phyloP scores from a whole-genome alignment of 2,888 invertebrate genomes.

The Rhabditophanes sp. region DNA sequence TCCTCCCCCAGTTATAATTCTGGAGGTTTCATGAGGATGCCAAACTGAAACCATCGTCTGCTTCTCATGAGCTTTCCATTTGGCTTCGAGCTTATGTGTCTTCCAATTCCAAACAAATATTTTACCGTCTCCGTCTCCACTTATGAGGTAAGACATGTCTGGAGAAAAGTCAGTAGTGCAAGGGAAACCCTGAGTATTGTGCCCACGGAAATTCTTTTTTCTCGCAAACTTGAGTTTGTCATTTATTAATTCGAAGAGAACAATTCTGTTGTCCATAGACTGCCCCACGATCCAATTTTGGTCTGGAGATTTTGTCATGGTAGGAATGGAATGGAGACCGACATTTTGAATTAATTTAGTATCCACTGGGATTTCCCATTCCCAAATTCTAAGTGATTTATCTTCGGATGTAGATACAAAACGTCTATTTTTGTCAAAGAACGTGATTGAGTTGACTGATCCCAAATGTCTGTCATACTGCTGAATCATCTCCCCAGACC shows the following conservation, averaged over 20 bases:
- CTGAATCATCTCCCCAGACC: constrained; percentile 74
- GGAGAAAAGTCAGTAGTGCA: constrained; percentile 91
- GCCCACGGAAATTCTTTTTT: constrained; percentile 87
- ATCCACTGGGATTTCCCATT: constrained; percentile 78
- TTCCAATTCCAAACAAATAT: constrained; percentile 99
- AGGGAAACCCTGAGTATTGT: constrained; percentile 98
- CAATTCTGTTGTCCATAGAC: constrained; percentile 94
- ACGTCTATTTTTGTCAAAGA: constrained; percentile 89
- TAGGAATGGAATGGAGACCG: constrained; percentile 95
- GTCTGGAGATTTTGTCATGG: constrained; percentile 82
- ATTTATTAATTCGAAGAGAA: constrained; percentile 90
- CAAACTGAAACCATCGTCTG: constrained; percentile 84
- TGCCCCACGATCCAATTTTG: constrained; percentile 97
- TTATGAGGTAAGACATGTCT: constrained; percentile 86
- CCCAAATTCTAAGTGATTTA: constrained; percentile 95
- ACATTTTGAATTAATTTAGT: constrained; percentile 99
- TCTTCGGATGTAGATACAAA: constrained; percentile 98
- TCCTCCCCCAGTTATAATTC: constrained; percentile 95
- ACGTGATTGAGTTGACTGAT: constrained; percentile 94
- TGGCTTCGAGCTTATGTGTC: constrained; percentile 87
- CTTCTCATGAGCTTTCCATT: constrained; percentile 97
- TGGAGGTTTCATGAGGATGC: constrained; percentile 97
- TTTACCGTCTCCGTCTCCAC: constrained; percentile 96
- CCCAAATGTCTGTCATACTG: constrained; percentile 97
- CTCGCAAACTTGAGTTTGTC: constrained; percentile 82